These are phyloP conservation scores for Andrena fulva DNA, from an alignment of 2,888 invertebrate species.

Conservation along the genomic window DNA sequence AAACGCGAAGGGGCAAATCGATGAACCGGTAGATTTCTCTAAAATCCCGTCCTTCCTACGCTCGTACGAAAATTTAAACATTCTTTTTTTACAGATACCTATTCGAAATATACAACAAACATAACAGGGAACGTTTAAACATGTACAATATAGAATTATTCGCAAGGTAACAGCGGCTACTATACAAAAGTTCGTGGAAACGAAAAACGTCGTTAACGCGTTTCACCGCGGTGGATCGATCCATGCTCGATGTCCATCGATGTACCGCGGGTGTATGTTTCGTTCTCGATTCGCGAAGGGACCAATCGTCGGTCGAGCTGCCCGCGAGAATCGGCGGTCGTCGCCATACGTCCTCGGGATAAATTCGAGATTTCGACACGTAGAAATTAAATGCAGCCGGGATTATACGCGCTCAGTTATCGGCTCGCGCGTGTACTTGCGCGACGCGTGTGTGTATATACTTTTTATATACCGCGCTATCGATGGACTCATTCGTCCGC, in stretches of 20 bases:
- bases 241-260: slow-evolving; percentile 46
- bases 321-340: slow-evolving; percentile 41
- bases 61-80: slow-evolving; percentile 51
- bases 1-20: slow-evolving; percentile 24
- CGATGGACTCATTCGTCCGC: slow-evolving; percentile 70
- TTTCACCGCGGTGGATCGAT: slow-evolving; percentile 26
- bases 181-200: slow-evolving; percentile 57
- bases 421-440: slow-evolving; percentile 3
- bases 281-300: slow-evolving; percentile 23
- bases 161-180: slow-evolving; percentile 63
- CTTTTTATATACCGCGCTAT: slow-evolving; percentile 59
- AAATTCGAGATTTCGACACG: slow-evolving; percentile 48
- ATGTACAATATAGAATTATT: slow-evolving; percentile 65
- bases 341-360: slow-evolving; percentile 20
- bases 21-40: slow-evolving; percentile 23
- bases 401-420: slow-evolving; percentile 67
- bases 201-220: slow-evolving; percentile 33
- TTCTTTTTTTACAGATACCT: slow-evolving; percentile 46
- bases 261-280: slow-evolving; percentile 7
- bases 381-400: slow-evolving; percentile 77
- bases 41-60: slow-evolving; percentile 34
- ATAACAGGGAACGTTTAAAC: slow-evolving; percentile 67
- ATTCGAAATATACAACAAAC: slow-evolving; percentile 68
- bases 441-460: slow-evolving; percentile 27
- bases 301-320: slow-evolving; percentile 49